phyloP scores from a whole-genome alignment of 2,113 vertebrate genomes.

The Vombatus ursinus region DNA sequence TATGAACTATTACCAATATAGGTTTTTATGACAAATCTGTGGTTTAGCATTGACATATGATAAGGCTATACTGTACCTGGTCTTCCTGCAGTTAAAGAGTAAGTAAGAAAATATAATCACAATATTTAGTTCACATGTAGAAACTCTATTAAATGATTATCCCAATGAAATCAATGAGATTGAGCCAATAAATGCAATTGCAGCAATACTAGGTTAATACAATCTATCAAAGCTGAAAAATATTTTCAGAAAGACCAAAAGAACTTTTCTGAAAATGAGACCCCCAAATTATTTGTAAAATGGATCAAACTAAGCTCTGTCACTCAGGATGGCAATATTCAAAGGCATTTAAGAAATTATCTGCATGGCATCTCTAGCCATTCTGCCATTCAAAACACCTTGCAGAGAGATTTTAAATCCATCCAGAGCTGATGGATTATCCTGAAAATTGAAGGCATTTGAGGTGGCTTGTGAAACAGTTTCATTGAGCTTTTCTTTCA shows the following conservation, averaged over 20 bases:
- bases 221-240: conserved; percentile 54
- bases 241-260: conserved; percentile 14
- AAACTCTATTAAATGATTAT: conserved; percentile 31
- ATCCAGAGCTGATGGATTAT: not conserved
- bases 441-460: not conserved
- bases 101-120: not conserved
- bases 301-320: not conserved
- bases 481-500: not conserved
- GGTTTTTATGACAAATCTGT: not conserved
- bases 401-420: not conserved
- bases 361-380: not conserved
- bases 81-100: not conserved
- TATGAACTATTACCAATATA: not conserved
- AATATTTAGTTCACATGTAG: conserved; percentile 24
- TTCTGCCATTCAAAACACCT: not conserved
- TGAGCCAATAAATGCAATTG: conserved; percentile 2
- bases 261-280: not conserved
- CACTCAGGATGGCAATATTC: not conserved
- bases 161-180: conserved; percentile 17
- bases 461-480: not conserved
- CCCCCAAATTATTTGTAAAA: not conserved
- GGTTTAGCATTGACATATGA: not conserved
- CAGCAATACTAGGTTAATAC: conserved; percentile 7
- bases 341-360: conserved; percentile 29
- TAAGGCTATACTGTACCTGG: not conserved